Percentiles rank a stretch among this genome's conserved stretches.
Evolutionary conservation across 2,797 vertebrate species (phyloP).

Genomic region (Lutjanus argentimaculatus): DNA sequence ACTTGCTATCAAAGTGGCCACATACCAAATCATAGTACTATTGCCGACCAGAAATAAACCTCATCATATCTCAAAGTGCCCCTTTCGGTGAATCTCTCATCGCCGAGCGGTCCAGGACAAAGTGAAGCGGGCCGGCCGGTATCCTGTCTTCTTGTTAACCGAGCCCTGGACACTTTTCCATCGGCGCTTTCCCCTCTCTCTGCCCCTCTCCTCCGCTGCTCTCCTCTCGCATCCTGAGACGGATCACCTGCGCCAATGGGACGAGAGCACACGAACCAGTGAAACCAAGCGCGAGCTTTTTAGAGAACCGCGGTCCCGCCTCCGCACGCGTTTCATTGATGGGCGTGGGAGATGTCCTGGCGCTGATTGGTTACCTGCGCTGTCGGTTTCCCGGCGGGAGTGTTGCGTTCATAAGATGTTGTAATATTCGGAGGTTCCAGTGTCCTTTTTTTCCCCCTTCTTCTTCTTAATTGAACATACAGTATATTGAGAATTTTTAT

Average conservation of each 20-base stretch:
- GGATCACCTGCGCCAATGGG: constrained; percentile 90
- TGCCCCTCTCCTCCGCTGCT: constrained; percentile 78
- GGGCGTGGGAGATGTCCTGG: constrained; percentile 14
- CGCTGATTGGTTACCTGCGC: constrained; percentile 83
- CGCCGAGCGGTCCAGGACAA: constrained; percentile 78
- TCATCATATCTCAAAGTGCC: constrained; percentile 92
- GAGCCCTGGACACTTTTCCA: constrained; percentile 87
- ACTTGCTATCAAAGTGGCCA: constrained; percentile 99
- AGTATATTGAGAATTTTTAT: no score
- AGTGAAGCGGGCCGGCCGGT: constrained; percentile 73
- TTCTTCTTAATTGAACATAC: no score
- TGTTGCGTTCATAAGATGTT: constrained; percentile 20
- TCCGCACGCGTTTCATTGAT: constrained; percentile 73
- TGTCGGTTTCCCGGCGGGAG: constrained; percentile 64
- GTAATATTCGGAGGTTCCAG: background rate
- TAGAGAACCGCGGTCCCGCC: constrained; percentile 77
- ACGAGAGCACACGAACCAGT: constrained; percentile 83
- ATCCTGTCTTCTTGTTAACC: constrained; percentile 81
- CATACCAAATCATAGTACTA: constrained; percentile 99
- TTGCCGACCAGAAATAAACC: constrained; percentile 92
- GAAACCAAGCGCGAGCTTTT: constrained; percentile 86
- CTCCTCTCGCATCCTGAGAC: constrained; percentile 83
- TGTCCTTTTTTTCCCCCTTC: fast-evolving
- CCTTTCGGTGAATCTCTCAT: constrained; percentile 82
- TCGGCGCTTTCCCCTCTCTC: constrained; percentile 84